These are phyloP conservation scores for Pygmarrhopalites habei DNA, from an alignment of 1,140 invertebrate genomes.

Conservation along the genomic window DNA sequence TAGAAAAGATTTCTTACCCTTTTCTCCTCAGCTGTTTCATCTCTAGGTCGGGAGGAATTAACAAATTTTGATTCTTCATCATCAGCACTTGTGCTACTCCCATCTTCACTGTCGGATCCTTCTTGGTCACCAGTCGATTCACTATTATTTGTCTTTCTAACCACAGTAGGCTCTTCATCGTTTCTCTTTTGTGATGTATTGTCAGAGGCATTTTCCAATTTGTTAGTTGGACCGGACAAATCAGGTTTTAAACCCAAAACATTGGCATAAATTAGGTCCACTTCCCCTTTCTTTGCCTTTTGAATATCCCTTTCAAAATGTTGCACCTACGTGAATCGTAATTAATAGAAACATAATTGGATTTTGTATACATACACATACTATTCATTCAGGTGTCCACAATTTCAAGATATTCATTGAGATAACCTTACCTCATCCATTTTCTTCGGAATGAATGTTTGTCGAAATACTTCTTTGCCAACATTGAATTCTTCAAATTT, in stretches of 20 bases:
- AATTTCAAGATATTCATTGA: too few relatives aligned
- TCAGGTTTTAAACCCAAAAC: conserved; percentile 74
- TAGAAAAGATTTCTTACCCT: too few relatives aligned
- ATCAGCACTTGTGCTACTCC: conserved; percentile 41
- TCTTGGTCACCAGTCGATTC: neutral
- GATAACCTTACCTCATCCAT: conserved; percentile 71
- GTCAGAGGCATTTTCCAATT: conserved; percentile 15
- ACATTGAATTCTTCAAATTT: conserved; percentile 55
- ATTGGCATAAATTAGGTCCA: conserved; percentile 70
- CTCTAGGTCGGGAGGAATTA: conserved; percentile 63
- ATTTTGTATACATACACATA: conserved; percentile 7
- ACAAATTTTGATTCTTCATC: conserved; percentile 52
- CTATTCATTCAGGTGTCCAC: neutral
- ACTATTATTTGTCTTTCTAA: neutral
- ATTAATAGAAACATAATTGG: too few relatives aligned
- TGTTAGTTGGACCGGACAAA: conserved; percentile 56
- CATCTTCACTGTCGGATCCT: neutral
- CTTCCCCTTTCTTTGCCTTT: conserved; percentile 65
- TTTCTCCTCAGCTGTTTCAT: conserved; percentile 80
- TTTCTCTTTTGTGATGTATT: neutral
- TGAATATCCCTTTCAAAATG: conserved; percentile 84
- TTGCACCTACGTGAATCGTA: conserved; percentile 69
- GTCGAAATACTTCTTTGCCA: conserved; percentile 85
- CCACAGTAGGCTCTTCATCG: neutral
- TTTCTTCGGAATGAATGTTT: conserved; percentile 87